Evolutionary conservation across 2,797 vertebrate genomes (phyloP).

Genomic region (Falco naumanni): DNA sequence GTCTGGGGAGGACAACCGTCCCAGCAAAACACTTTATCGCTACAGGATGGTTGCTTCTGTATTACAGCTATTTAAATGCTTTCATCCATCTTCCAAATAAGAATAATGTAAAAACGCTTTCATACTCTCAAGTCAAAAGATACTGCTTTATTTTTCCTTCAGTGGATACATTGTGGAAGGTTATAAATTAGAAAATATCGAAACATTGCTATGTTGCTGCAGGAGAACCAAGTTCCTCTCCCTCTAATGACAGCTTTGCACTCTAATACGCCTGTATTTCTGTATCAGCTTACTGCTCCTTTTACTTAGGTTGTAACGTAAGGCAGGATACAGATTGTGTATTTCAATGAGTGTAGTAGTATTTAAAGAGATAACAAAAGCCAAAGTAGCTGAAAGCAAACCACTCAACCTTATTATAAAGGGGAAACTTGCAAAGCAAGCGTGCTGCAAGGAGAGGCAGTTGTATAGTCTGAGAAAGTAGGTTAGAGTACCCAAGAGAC

Average conservation of each 20-base stretch:
- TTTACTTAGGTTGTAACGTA: neutral
- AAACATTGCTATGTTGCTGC: neutral
- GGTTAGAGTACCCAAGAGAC: constrained; percentile 51
- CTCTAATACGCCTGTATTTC: neutral
- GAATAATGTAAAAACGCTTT: neutral
- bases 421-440: constrained; percentile 27
- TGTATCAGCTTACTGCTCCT: neutral
- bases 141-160: constrained; percentile 13
- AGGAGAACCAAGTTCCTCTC: neutral
- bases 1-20: neutral
- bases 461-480: constrained; percentile 39
- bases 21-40: neutral
- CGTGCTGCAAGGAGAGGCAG: neutral
- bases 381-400: constrained; percentile 15
- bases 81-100: neutral
- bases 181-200: neutral
- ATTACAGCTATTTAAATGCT: neutral
- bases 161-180: neutral
- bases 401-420: constrained; percentile 11
- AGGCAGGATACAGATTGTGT: neutral
- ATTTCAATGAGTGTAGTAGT: constrained; percentile 25
- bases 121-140: neutral
- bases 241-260: neutral
- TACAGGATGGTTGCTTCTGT: neutral
- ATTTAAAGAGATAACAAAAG: constrained; percentile 30